These are phyloP conservation scores for Heteromyza rotundicornis DNA, from an alignment of 2,888 invertebrate genomes.

Conservation along the genomic window DNA sequence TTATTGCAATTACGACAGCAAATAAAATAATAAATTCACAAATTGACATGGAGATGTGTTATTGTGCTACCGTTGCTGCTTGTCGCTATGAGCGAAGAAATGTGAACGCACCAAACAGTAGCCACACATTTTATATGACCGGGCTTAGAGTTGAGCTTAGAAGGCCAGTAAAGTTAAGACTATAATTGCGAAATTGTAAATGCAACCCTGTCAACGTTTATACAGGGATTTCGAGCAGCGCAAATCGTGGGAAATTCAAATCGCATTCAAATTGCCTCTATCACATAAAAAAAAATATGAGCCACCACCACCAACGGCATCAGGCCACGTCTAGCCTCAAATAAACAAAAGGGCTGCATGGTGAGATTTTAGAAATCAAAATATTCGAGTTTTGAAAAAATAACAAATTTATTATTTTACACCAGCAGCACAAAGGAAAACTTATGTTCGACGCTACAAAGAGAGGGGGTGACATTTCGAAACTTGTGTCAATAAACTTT, in stretches of 20 bases:
- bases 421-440: slow-evolving; percentile 39
- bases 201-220: not conserved
- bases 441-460: slow-evolving; percentile 42
- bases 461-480: slow-evolving; percentile 51
- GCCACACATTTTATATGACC: slow-evolving; percentile 35
- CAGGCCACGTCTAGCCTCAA: no score
- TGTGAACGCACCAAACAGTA: slow-evolving; percentile 34
- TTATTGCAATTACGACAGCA: slow-evolving; percentile 45
- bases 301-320: no score
- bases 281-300: no score
- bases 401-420: slow-evolving; percentile 6
- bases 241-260: not conserved
- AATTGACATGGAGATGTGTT: slow-evolving; percentile 47
- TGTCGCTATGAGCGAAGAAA: no score
- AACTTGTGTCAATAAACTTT: slow-evolving; percentile 31
- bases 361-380: no score
- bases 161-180: slow-evolving; percentile 46
- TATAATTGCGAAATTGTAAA: slow-evolving; percentile 48
- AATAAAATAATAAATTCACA: slow-evolving; percentile 53
- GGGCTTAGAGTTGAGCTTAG: slow-evolving; percentile 36
- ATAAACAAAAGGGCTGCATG: no score
- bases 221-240: not conserved
- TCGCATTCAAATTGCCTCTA: no score
- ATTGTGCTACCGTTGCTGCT: not conserved
- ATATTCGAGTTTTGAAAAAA: no score